phyloP scores from a whole-genome alignment of 2,797 vertebrate genomes.

The Enteromius mattozi region DNA sequence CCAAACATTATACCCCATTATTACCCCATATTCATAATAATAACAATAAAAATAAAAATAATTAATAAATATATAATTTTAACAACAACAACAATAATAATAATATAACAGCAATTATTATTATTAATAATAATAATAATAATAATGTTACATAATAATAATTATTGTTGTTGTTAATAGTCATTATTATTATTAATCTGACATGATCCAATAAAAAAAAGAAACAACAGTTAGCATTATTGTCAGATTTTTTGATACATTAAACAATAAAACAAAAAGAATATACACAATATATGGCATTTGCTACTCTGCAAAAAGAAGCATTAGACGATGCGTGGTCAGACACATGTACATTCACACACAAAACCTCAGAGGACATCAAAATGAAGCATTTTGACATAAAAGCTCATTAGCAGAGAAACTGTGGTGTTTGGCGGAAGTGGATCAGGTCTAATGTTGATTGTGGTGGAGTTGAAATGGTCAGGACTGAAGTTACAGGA shows the following conservation, averaged over 20 bases:
- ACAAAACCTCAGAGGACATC: slow-evolving; percentile 41
- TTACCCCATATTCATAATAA: too few species aligned
- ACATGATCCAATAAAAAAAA: background rate
- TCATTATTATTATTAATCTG: background rate
- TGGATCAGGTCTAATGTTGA: slow-evolving; percentile 65
- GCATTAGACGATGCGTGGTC: background rate
- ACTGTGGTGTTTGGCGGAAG: slow-evolving; percentile 50
- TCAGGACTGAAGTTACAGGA: slow-evolving; percentile 55
- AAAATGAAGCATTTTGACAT: slow-evolving; percentile 61
- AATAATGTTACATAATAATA: background rate
- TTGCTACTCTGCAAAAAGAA: background rate
- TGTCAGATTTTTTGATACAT: background rate
- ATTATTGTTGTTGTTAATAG: background rate
- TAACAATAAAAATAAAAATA: background rate
- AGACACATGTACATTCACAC: background rate
- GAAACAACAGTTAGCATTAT: background rate
- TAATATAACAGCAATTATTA: background rate
- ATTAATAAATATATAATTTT: background rate
- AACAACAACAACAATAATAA: too few species aligned
- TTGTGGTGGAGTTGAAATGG: slow-evolving; percentile 59
- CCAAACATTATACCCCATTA: too few species aligned
- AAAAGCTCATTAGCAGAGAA: slow-evolving; percentile 70
- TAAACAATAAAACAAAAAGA: background rate
- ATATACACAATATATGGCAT: background rate
- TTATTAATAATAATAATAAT: background rate